Evolutionary conservation across 2,888 invertebrate genomes (phyloP), one percentile per base, ranked within the genome.

Genomic region (Noctua janthina): DNA sequence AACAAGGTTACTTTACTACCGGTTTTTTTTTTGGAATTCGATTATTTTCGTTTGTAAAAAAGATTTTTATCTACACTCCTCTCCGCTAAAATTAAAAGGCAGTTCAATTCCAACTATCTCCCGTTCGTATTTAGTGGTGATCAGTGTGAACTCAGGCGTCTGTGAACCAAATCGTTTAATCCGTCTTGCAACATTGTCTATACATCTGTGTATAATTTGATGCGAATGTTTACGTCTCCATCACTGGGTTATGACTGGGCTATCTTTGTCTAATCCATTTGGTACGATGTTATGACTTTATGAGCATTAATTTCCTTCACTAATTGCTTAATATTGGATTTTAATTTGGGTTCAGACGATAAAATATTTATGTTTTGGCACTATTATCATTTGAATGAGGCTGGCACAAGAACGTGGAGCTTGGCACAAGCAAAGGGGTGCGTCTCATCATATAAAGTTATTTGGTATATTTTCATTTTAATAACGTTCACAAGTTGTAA

Each of bases 221-320:
- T 51, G 62, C 69, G 1, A 23, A 74, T 64, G 35, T 75, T 72
- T 72, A 77, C 62, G 5, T 23, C 43, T 51, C 62, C 39, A n/a
- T 77, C 62, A 17, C 11, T 62, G 1, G 1, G n/a, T 77, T 62
- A 77, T 62, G 76, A 77, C 76, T 17, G 29, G 1, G 62, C 20
- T 77, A 77, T 77, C 76, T 77, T 76, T 43, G 54, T 77, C 62
- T 51, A 13, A 35, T 51, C 17, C 11, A 64, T 76, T 62, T 23
- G 29, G 39, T 17, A 64, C 17, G 11, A 66, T 67, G 43, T 67
- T 67, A 67, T 23, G 59, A 59, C 15, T 62, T 29, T 35, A 39
- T 39, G 68, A 68, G 17, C 46, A 46, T 68, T 68, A 66, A 66
- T 39, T 66, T 46, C n/a, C 68, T 29, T 8, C n/a, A 68, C n/a